Conservation (phyloP, 2,888 invertebrate species). For the Shargacucullia verbasci region DNA sequence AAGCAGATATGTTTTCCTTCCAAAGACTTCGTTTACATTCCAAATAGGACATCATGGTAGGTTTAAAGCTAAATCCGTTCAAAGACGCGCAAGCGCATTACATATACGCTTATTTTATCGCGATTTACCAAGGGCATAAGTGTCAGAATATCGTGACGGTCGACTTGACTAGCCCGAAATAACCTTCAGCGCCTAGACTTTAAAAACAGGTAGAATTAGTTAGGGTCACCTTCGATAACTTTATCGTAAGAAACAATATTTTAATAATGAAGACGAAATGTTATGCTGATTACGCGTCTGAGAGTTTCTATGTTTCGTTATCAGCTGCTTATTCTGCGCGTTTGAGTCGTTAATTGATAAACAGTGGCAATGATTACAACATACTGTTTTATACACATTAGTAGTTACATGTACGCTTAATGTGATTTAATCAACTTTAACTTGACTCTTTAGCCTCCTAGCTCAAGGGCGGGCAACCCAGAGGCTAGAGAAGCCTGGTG, state of each 20-base stretch:
- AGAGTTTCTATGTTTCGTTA: slow-evolving; percentile 14
- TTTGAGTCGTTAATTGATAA: slow-evolving; percentile 22
- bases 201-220: slow-evolving; percentile 50
- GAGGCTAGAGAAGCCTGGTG: neutral
- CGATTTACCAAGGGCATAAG: slow-evolving; percentile 42
- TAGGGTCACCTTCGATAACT: slow-evolving; percentile 55
- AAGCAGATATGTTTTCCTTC: slow-evolving; percentile 10
- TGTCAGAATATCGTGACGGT: slow-evolving; percentile 40
- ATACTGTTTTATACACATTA: slow-evolving; percentile 11
- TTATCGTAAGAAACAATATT: slow-evolving; percentile 40
- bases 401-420: slow-evolving; percentile 16
- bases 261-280: slow-evolving; percentile 27
- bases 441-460: neutral
- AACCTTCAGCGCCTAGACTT: slow-evolving; percentile 48
- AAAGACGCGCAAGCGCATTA: slow-evolving; percentile 29
- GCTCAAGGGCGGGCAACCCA: no score
- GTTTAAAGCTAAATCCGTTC: slow-evolving; percentile 24
- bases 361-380: slow-evolving; percentile 30
- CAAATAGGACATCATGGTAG: slow-evolving; percentile 15
- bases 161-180: slow-evolving; percentile 35
- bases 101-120: slow-evolving; percentile 36
- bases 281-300: slow-evolving; percentile 20
- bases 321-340: slow-evolving; percentile 21
- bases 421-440: slow-evolving; percentile 8
- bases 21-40: slow-evolving; percentile 8